phyloP scores from a whole-genome alignment of 2,113 vertebrate species.

The Atherinomorus stipes region DNA sequence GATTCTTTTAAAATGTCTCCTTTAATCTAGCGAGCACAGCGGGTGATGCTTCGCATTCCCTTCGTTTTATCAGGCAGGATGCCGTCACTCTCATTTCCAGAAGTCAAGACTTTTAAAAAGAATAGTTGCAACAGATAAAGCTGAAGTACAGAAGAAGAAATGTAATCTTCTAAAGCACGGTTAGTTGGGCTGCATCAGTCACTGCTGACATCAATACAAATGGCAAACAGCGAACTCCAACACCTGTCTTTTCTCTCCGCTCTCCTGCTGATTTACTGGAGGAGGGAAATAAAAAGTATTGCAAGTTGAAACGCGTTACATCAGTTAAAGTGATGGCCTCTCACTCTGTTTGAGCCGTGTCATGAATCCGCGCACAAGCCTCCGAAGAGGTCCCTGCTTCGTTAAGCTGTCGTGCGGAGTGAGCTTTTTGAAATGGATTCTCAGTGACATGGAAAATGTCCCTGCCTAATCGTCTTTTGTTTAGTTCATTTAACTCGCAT shows the following conservation, averaged over 20 bases:
- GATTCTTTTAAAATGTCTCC: not conserved
- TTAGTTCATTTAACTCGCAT: conserved; percentile 72
- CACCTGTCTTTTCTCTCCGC: conserved; percentile 48
- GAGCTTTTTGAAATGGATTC: conserved; percentile 78
- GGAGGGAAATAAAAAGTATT: conserved; percentile 56
- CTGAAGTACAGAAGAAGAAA: not conserved
- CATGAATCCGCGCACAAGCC: conserved; percentile 2
- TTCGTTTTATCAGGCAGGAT: not conserved
- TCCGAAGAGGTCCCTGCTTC: conserved; percentile 51
- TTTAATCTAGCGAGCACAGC: not conserved
- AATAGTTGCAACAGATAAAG: not conserved
- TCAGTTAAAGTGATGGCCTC: conserved; percentile 40
- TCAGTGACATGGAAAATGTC: conserved; percentile 82
- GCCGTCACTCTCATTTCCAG: too few relatives aligned
- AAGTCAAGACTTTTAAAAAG: conserved; percentile 7
- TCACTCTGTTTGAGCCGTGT: conserved; percentile 14
- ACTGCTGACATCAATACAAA: conserved; percentile 39
- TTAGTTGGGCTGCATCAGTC: conserved; percentile 1
- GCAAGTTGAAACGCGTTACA: conserved; percentile 64
- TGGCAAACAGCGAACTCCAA: conserved; percentile 31
- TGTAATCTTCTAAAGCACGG: conserved; percentile 16
- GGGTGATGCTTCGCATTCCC: not conserved
- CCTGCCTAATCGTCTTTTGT: conserved; percentile 80
- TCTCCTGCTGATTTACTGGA: conserved; percentile 59
- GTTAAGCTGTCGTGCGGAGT: conserved; percentile 58